These are phyloP conservation scores for Siderastrea radians DNA, from an alignment of 92 coral and sea anemone genomes.

Conservation along the genomic window DNA sequence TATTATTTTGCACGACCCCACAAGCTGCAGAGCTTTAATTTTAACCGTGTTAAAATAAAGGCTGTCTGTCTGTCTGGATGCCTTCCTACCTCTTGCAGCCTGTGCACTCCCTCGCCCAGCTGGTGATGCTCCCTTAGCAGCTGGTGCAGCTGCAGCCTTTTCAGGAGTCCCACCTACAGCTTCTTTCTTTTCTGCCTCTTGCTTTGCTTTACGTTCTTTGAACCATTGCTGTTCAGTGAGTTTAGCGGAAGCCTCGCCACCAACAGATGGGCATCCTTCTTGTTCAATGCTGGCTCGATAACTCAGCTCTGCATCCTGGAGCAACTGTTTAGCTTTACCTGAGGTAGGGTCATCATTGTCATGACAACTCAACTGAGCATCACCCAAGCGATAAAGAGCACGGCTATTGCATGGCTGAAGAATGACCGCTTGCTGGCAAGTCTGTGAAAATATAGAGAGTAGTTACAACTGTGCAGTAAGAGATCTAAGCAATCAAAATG, in stretches of 20 bases:
- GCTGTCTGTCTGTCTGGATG: too few relatives aligned
- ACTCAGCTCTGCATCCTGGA: conserved; percentile 91
- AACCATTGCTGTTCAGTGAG: conserved; percentile 90
- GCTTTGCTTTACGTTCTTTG: conserved; percentile 78
- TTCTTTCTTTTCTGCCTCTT: conserved; percentile 60
- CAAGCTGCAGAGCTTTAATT: too few relatives aligned
- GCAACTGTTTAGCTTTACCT: conserved; percentile 49
- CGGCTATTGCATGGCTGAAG: conserved; percentile 92
- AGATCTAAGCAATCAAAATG: too few relatives aligned
- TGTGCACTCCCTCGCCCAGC: conserved; percentile 60
- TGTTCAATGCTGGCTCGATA: conserved; percentile 86
- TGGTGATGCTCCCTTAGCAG: conserved; percentile 44
- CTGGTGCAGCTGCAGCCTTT: conserved; percentile 38
- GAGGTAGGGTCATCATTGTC: conserved; percentile 84
- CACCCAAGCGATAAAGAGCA: conserved; percentile 91
- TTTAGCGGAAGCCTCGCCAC: conserved; percentile 73
- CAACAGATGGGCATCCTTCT: conserved; percentile 86
- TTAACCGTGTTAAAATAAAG: too few relatives aligned
- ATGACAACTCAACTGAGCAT: conserved; percentile 89
- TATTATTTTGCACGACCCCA: too few relatives aligned
- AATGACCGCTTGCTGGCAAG: conserved; percentile 93
- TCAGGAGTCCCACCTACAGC: conserved; percentile 51
- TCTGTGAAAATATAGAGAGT: conserved; percentile 47
- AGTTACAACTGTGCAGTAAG: too few relatives aligned
- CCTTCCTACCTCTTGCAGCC: conserved; percentile 51